Evolutionary conservation across 2,888 invertebrate species (phyloP).

Genomic region (Argyresthia goedartella): DNA sequence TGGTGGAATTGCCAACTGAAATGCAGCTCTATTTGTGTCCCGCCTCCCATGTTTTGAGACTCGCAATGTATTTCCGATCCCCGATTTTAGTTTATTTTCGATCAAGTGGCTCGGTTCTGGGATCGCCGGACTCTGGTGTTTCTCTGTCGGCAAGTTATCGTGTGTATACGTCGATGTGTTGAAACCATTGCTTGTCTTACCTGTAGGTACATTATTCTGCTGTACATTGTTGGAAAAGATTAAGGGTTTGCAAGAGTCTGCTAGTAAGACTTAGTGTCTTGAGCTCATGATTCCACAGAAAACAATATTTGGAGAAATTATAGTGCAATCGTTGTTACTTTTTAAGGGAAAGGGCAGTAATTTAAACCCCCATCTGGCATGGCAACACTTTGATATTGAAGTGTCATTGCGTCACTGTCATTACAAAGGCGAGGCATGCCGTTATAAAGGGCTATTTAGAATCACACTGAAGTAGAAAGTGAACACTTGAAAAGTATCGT

Average conservation of each 20-base stretch:
- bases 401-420: not conserved
- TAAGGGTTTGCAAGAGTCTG: too few species aligned
- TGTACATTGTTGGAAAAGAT: too few species aligned
- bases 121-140: not conserved
- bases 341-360: not conserved
- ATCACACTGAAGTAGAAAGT: too few species aligned
- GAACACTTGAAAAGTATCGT: not conserved
- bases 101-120: slow-evolving; percentile 3
- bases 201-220: not conserved
- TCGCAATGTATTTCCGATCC: not conserved
- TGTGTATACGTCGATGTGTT: not conserved
- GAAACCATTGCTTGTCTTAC: not conserved
- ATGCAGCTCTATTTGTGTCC: too few species aligned
- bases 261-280: too few species aligned
- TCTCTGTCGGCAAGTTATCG: not conserved
- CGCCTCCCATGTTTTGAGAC: too few species aligned
- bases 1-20: too few species aligned
- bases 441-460: not conserved
- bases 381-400: not conserved
- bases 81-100: slow-evolving; percentile 3
- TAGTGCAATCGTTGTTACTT: too few species aligned
- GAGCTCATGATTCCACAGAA: too few species aligned
- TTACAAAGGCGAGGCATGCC: not conserved
- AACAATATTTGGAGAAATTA: too few species aligned
- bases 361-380: not conserved